These are phyloP conservation scores for Heliconius aoede DNA, from an alignment of 2,888 invertebrate species.

Conservation along the genomic window DNA sequence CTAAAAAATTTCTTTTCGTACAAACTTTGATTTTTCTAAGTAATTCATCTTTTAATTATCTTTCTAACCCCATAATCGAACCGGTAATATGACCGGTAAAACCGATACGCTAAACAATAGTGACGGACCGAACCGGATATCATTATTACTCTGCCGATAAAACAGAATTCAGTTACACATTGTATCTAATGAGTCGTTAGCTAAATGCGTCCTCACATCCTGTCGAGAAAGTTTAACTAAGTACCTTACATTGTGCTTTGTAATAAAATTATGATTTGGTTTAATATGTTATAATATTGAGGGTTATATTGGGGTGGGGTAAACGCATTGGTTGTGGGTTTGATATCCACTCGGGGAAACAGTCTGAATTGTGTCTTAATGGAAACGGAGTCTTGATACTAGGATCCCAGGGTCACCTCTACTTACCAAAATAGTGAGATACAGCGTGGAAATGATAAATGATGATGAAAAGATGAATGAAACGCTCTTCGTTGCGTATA, in stretches of 20 bases:
- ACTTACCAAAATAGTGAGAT: rapidly evolving
- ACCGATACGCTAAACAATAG: constrained; percentile 12
- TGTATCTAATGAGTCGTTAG: constrained; percentile 51
- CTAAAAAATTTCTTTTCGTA: not conserved
- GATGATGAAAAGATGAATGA: no score
- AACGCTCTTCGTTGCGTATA: not conserved
- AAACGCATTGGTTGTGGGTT: not conserved
- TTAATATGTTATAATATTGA: constrained; percentile 7
- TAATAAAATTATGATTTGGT: constrained; percentile 4
- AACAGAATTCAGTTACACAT: constrained; percentile 47
- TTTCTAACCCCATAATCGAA: not conserved
- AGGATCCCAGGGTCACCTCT: not conserved
- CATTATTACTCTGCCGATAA: constrained; percentile 48
- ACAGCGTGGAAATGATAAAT: not conserved
- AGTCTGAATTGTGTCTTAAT: not conserved
- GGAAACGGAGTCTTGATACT: not conserved
- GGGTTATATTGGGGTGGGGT: no score
- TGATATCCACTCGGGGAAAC: not conserved
- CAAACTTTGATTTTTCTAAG: rapidly evolving
- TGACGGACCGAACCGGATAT: constrained; percentile 54
- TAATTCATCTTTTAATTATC: not conserved
- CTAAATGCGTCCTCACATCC: constrained; percentile 52
- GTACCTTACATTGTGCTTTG: constrained; percentile 28
- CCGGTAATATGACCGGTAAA: not conserved
- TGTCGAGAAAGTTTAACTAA: constrained; percentile 40